Conservation (phyloP, 2,888 invertebrate species). For the Stenodema calcarata region DNA sequence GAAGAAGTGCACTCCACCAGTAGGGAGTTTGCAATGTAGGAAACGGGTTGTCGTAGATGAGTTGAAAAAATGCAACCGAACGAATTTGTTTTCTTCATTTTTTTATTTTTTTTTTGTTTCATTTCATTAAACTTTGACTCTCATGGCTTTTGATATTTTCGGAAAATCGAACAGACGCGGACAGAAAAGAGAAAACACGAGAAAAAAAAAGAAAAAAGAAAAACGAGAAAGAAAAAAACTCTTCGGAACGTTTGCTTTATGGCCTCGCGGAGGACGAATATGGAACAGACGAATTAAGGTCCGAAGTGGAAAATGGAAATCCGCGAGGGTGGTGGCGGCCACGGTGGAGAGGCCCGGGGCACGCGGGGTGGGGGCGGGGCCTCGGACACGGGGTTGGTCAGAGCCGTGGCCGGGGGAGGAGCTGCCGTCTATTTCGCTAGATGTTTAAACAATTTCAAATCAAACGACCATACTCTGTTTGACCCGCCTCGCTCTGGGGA, state of each 20-base stretch:
- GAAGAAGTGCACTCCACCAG: too few relatives aligned
- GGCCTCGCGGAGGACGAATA: background rate
- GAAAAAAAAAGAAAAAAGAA: background rate
- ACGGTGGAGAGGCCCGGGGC: background rate
- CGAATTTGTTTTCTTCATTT: too few relatives aligned
- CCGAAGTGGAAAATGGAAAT: background rate
- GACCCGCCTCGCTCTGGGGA: too few relatives aligned
- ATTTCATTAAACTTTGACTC: too few relatives aligned
- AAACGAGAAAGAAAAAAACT: too few relatives aligned
- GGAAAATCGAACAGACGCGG: too few relatives aligned
- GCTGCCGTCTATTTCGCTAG: conserved; percentile 19
- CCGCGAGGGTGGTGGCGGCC: background rate
- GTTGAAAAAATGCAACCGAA: too few relatives aligned
- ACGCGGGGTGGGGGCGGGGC: background rate
- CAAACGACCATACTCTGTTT: background rate
- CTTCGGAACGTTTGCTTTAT: background rate
- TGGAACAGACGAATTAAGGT: background rate
- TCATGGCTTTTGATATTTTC: too few relatives aligned
- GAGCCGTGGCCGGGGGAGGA: conserved; percentile 12
- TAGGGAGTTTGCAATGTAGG: too few relatives aligned
- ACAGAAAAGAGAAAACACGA: background rate
- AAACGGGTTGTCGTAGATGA: too few relatives aligned
- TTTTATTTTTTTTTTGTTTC: too few relatives aligned
- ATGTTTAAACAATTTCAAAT: conserved; percentile 20
- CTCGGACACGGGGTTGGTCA: conserved; percentile 5